Base-by-base conservation (phyloP, 1,140 invertebrate genomes). In the Drosophila pseudoananassae region DNA sequence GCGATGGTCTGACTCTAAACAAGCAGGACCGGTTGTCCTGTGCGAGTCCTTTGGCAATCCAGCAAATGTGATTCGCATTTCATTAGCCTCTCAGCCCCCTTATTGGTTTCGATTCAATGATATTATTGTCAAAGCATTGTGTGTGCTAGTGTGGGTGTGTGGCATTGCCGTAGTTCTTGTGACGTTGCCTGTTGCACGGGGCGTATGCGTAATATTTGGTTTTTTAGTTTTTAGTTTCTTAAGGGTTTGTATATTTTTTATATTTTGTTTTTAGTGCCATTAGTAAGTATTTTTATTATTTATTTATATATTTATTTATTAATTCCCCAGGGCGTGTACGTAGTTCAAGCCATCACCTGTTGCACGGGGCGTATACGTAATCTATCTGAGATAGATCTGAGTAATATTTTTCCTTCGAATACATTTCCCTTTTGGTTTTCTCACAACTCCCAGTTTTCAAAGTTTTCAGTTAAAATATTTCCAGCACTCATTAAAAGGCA, bases 31-130 rank as follows among this genome's bases (percentile, higher is more conserved):
- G 14, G 2, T 17, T 10, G 4, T 27, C 23, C 14, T 27, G 12
- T 4, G 12, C 12, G 33, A 36, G 33, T 36, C 33, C 33, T 36
- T 36, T 38, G 38, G 54, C 54, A 64, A 60, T 60, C 60, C 60
- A 60, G 6, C 56, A 40, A 65, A 61, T 61, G 61, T 65, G 57
- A 49, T 49, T 61, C 61, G 15, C 45, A 65, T 50, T 63, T 66
- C 33, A 63, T 63, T 40, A 31, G 45, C 25, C 20, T 10, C 5
- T 25, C 31, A 7, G 8, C 33, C 33, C 12, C 12, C 40, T 43
- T 43, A 43, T 43, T 43, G 40, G 40, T 9, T 23, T 20, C 43
- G 0, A 46, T n/a, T 10, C 10, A n/a, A 17, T 51, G 15, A 9
- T 51, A 12, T 23, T 51, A 23, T 33, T 15, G 23, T 10, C 25